Conservation (phyloP, 2,797 vertebrate species). For the Lerista edwardsae region DNA sequence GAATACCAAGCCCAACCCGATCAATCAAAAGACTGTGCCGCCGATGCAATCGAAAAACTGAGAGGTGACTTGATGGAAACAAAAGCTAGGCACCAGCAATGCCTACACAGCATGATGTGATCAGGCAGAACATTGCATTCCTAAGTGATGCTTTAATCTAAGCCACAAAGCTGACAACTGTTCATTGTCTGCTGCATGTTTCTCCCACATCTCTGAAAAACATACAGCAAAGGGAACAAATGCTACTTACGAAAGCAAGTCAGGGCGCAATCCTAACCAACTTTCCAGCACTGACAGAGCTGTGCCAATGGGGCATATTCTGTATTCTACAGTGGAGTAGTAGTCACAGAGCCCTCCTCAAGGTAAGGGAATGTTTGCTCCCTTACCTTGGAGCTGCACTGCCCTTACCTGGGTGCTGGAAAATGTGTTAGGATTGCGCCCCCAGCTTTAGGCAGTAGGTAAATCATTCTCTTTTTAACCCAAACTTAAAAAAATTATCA, state of each 20-base stretch:
- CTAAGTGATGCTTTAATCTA: constrained; percentile 35
- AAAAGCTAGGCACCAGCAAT: neutral
- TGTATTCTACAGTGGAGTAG: too few relatives aligned
- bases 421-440: too few relatives aligned
- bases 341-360: too few relatives aligned
- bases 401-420: too few relatives aligned
- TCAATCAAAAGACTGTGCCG: constrained; percentile 44
- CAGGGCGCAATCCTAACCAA: too few relatives aligned
- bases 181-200: constrained; percentile 47
- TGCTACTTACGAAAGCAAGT: neutral
- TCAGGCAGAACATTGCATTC: neutral
- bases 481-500: too few relatives aligned
- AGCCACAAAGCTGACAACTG: constrained; percentile 45
- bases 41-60: constrained; percentile 48
- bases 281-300: too few relatives aligned
- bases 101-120: constrained; percentile 30
- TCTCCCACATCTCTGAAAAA: constrained; percentile 53
- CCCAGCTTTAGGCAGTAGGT: neutral
- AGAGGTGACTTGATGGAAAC: constrained; percentile 44
- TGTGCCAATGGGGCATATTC: too few relatives aligned
- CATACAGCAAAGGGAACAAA: neutral
- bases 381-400: too few relatives aligned
- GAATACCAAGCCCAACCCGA: constrained; percentile 18
- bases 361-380: too few relatives aligned
- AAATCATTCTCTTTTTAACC: too few relatives aligned